A percentile compares a stretch with the other conserved stretches of the same genome.
Conservation (phyloP, 2,797 vertebrate genomes). For the Ciconia nigra region DNA sequence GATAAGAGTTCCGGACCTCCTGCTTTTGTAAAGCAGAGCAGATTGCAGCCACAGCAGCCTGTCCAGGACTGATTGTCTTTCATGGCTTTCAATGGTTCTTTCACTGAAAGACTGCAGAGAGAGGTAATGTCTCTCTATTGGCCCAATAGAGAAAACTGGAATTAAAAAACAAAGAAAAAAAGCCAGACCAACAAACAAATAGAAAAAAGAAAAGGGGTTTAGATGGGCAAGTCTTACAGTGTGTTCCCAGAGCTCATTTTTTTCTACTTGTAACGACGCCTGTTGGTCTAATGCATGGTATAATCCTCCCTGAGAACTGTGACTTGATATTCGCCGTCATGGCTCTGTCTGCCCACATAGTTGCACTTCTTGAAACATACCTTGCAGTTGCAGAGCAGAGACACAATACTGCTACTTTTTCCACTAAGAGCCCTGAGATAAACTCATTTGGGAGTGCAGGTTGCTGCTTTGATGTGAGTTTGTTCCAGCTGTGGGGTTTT, state of each 20-base stretch:
- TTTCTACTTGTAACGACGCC: neutral
- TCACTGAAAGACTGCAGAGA: neutral
- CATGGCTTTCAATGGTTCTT: neutral
- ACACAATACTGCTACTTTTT: neutral
- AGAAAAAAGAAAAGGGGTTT: neutral
- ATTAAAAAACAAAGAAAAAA: neutral
- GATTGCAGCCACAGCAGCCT: neutral
- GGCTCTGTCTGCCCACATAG: neutral
- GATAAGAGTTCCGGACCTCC: neutral
- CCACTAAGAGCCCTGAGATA: neutral
- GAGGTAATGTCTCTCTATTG: neutral
- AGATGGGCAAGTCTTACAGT: neutral
- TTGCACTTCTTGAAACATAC: neutral
- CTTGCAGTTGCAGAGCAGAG: neutral
- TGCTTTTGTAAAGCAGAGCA: neutral
- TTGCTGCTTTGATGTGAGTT: neutral
- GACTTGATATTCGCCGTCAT: accelerated
- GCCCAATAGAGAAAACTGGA: neutral
- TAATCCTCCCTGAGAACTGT: neutral
- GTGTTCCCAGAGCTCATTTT: neutral
- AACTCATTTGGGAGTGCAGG: neutral
- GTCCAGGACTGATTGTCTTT: neutral
- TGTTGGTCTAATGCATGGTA: neutral
- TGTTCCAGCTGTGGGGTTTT: neutral
- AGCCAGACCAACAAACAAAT: neutral